Evolutionary conservation across 2,797 vertebrate species (phyloP), one percentile per base, ranked within the genome.

Genomic region (Parauchenoglanis punctatus): DNA sequence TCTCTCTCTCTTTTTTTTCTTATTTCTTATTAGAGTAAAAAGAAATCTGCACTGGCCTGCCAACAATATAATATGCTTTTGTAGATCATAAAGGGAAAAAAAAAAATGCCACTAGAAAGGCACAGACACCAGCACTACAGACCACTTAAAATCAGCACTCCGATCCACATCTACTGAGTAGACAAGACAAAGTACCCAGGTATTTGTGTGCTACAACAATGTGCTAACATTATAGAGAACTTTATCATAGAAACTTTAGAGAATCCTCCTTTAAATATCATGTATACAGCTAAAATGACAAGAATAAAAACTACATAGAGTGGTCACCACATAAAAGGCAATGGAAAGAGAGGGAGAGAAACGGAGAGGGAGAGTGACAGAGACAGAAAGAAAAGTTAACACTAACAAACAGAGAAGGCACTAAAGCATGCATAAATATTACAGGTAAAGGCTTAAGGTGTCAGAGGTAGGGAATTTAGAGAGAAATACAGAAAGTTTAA

Each of bases 111-210:
- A 93, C 93, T 90, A 75, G 87, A 76, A 91, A 87, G 84, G 76
- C 89, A 90, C 80, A 84, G 90, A 91, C 89, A 92, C 91, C 91
- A 93, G 91, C 93, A 94, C 93, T 93, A 93, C 86, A 89, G 44
- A 82, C 89, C 82, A 88, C 81, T 90, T 81, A 89, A 88, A 86
- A 91, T 88, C 88, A 90, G 91, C 87, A 91, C 90, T 94, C 88
- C 89, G 89, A 91, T 95, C 92, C 93, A 94, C 91, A 94, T 94
- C 92, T 92, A 92, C 86, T 90, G 92, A 90, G 92, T 92, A 93
- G 94, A 94, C 93, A 94, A 63, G 95, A 96, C 93, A 94, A 94
- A 98, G 97, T 98, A 99, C 97, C 97, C 96, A 96, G 94, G 97
- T 95, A 95, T 94, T 93, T 87, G 88, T 92, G 94, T 92, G 94